Conservation (phyloP, 1,140 invertebrate genomes). For the Drosophila varians region DNA sequence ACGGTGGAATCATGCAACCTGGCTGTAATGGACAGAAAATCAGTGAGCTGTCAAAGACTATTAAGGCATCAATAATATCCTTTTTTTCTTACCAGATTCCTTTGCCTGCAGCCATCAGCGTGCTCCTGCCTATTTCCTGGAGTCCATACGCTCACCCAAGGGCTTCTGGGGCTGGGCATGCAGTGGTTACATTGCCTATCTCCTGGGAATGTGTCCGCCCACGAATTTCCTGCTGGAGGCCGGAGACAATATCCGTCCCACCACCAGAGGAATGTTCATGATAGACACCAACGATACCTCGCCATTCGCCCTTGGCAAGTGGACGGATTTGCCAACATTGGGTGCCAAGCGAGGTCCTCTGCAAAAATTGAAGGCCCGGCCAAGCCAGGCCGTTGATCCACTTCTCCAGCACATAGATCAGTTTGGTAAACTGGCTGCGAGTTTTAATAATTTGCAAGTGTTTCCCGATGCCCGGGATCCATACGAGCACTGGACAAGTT, state of each 20-base stretch:
- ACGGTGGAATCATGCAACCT: constrained; percentile 88
- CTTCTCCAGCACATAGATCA: constrained; percentile 73
- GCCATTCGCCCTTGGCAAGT: constrained; percentile 79
- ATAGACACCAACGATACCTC: constrained; percentile 73
- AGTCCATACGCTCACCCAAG: constrained; percentile 87
- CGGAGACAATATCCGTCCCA: constrained; percentile 68
- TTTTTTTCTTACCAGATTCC: constrained; percentile 45
- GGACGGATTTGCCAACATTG: constrained; percentile 72
- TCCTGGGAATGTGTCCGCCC: constrained; percentile 85
- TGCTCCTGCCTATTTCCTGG: constrained; percentile 88
- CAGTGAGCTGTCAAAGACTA: constrained; percentile 24
- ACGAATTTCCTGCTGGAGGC: constrained; percentile 77
- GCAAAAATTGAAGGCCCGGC: constrained; percentile 9
- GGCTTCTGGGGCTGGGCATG: constrained; percentile 90
- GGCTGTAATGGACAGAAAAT: constrained; percentile 83
- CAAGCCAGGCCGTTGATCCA: constrained; percentile 57
- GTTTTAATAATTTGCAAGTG: constrained; percentile 69
- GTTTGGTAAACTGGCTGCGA: constrained; percentile 73
- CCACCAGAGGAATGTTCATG: constrained; percentile 74
- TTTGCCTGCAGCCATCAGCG: constrained; percentile 88
- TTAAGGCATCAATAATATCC: background rate
- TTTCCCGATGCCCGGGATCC: constrained; percentile 37
- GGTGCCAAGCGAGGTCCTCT: constrained; percentile 42
- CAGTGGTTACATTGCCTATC: constrained; percentile 85
- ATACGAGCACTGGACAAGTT: constrained; percentile 78